A percentile compares a stretch with the other conserved stretches of the same genome.
phyloP scores from a whole-genome alignment of 2,888 invertebrate genomes.

The Xestia xanthographa region DNA sequence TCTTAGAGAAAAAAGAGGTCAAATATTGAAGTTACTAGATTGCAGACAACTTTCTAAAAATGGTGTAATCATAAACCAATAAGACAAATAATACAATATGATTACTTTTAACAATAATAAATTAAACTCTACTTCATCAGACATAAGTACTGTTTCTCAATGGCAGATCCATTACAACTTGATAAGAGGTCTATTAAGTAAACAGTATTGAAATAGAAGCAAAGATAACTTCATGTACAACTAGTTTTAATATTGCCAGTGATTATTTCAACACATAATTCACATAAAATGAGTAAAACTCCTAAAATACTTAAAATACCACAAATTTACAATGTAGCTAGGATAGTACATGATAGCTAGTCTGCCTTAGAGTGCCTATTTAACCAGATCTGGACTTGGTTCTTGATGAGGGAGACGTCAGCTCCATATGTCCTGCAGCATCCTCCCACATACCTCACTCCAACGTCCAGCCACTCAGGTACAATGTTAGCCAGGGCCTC shows the following conservation, averaged over 20 bases:
- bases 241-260: constrained; percentile 19
- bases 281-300: neutral
- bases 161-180: constrained; percentile 10
- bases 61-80: constrained; percentile 5
- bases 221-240: constrained; percentile 11
- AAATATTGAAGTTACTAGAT: neutral
- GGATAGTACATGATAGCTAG: neutral
- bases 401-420: constrained; percentile 92
- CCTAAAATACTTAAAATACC: constrained; percentile 5
- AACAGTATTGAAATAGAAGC: constrained; percentile 19
- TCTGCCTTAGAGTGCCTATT: constrained; percentile 47
- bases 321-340: neutral
- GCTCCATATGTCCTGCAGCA: constrained; percentile 96
- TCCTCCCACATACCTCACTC: constrained; percentile 96
- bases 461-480: constrained; percentile 94
- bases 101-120: neutral
- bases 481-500: constrained; percentile 92
- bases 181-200: constrained; percentile 18
- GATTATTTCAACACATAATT: constrained; percentile 15
- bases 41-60: neutral
- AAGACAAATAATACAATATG: neutral
- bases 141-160: constrained; percentile 12
- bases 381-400: constrained; percentile 74
- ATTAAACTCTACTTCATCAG: neutral
- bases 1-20: neutral